Percentiles rank a stretch among this genome's conserved stretches.
Conservation (phyloP, 2,797 vertebrate species). For the Tenualosa thibaudeaui region DNA sequence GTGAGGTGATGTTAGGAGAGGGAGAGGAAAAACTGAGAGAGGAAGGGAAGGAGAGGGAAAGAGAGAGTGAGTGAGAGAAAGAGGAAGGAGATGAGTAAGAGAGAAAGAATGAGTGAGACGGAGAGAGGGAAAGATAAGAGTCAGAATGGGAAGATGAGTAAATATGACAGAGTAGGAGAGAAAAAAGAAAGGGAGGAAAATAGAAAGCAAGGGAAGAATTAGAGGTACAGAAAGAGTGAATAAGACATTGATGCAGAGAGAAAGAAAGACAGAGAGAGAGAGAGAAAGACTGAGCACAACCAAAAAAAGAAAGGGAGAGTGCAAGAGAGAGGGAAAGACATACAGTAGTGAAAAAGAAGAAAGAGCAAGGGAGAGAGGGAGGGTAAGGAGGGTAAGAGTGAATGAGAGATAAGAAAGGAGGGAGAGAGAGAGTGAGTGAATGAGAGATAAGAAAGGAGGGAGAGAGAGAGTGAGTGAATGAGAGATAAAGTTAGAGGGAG, state of each 20-base stretch:
- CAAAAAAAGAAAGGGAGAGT: no score
- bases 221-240: no score
- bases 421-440: no score
- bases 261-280: no score
- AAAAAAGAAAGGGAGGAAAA: neutral
- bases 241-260: no score
- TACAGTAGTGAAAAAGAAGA: no score
- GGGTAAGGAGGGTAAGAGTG: neutral
- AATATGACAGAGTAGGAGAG: neutral
- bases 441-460: no score
- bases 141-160: neutral
- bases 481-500: neutral
- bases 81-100: neutral
- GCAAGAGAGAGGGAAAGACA: no score
- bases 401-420: neutral
- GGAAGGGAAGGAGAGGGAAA: neutral
- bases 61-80: neutral
- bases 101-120: neutral
- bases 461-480: no score
- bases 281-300: no score
- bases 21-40: neutral
- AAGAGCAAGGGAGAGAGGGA: no score
- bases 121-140: neutral
- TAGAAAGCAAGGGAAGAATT: neutral
- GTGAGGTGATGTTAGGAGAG: neutral